These are phyloP conservation scores for Scolanthus callimorphus DNA, from an alignment of 92 coral and sea anemone genomes.

Conservation along the genomic window DNA sequence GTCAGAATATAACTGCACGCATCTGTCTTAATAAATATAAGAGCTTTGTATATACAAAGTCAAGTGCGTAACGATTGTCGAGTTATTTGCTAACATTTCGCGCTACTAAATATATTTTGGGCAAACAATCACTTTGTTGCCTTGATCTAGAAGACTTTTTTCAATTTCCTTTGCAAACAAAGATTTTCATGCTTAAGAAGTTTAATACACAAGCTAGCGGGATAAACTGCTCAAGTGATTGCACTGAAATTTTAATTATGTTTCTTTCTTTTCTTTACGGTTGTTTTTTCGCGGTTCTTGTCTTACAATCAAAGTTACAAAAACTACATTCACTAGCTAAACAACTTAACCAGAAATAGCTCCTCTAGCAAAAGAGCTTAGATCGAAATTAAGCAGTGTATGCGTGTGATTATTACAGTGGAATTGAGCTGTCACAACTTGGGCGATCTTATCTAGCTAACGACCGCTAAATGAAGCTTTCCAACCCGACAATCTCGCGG, in stretches of 20 bases:
- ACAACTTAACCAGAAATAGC: background rate
- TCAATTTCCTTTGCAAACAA: constrained; percentile 1
- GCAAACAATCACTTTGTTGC: background rate
- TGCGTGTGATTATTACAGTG: constrained; percentile 8
- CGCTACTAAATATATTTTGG: background rate
- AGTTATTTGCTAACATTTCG: background rate
- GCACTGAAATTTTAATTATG: background rate
- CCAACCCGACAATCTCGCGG: constrained; percentile 15
- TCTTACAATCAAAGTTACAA: background rate
- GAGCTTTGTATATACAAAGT: background rate
- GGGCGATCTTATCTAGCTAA: constrained; percentile 14
- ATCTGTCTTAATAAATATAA: background rate
- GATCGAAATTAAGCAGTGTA: background rate
- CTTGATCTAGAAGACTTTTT: background rate
- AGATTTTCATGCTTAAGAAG: background rate
- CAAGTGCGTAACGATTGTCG: background rate
- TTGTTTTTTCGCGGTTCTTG: background rate
- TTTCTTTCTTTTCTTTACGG: background rate
- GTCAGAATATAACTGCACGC: background rate
- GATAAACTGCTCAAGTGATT: background rate
- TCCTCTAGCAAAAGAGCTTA: background rate
- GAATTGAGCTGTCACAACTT: constrained; percentile 18
- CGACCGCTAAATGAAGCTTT: constrained; percentile 18
- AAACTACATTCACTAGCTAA: background rate
- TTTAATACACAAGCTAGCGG: background rate